Evolutionary conservation across 2,797 vertebrate genomes (phyloP).

Genomic region (Diplodus puntazzo): DNA sequence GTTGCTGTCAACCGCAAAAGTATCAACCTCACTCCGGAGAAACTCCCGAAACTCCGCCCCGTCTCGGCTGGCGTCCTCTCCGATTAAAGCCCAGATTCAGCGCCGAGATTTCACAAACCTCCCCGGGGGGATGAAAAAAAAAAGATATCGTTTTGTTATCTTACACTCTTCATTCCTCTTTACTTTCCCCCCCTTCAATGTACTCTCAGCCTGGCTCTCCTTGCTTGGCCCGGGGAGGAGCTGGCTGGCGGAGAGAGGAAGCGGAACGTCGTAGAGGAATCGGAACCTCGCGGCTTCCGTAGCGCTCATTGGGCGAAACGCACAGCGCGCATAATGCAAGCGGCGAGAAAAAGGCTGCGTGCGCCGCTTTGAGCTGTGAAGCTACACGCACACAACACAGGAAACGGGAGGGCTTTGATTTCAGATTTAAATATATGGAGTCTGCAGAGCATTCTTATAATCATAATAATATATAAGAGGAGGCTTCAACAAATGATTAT

Average conservation of each 20-base stretch:
- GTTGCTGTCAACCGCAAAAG: conserved; percentile 61
- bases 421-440: conserved; percentile 33
- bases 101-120: conserved; percentile 34
- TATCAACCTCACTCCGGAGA: conserved; percentile 27
- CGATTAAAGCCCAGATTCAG: conserved; percentile 38
- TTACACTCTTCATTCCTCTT: background rate
- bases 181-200: conserved; percentile 1
- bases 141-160: background rate
- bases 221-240: conserved; percentile 57
- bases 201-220: conserved; percentile 14
- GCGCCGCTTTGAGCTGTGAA: background rate
- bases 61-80: conserved; percentile 15
- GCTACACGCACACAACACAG: background rate
- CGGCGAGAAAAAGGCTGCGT: background rate
- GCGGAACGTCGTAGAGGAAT: conserved; percentile 62
- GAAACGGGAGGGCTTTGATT: conserved; percentile 5
- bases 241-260: conserved; percentile 61
- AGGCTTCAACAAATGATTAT: background rate
- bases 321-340: conserved; percentile 36
- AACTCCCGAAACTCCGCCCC: conserved; percentile 56
- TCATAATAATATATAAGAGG: accelerated
- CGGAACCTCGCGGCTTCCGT: conserved; percentile 62
- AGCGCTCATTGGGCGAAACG: conserved; percentile 24
- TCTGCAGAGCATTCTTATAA: background rate
- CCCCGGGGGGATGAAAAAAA: background rate